Conservation (phyloP, 2,888 invertebrate genomes). For the Apamea monoglypha region DNA sequence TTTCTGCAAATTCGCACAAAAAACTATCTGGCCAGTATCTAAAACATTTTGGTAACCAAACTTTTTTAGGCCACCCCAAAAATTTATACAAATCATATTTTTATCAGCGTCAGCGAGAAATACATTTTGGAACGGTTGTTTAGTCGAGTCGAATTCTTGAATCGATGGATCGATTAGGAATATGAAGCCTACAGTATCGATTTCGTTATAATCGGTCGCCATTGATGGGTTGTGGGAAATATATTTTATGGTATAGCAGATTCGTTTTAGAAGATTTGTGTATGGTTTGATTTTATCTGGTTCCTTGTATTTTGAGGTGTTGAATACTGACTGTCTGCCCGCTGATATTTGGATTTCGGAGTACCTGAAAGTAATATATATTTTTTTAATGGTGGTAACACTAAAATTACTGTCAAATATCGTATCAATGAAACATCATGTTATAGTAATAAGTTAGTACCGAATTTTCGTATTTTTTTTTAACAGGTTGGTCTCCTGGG, state of each 20-base stretch:
- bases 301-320: slow-evolving; percentile 73
- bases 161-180: slow-evolving; percentile 89
- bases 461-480: too few species aligned
- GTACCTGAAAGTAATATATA: slow-evolving; percentile 77
- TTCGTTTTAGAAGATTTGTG: slow-evolving; percentile 75
- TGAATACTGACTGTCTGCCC: slow-evolving; percentile 87
- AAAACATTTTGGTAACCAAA: slow-evolving; percentile 90
- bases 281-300: slow-evolving; percentile 65
- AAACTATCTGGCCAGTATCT: slow-evolving; percentile 89
- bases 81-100: slow-evolving; percentile 89
- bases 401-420: neutral
- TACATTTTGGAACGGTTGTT: slow-evolving; percentile 88
- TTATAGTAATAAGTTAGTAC: too few species aligned
- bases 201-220: slow-evolving; percentile 91
- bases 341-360: slow-evolving; percentile 90
- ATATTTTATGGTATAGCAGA: slow-evolving; percentile 86
- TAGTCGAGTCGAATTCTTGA: slow-evolving; percentile 79
- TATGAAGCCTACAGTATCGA: slow-evolving; percentile 93
- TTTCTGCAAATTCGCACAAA: slow-evolving; percentile 92
- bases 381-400: neutral
- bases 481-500: too few species aligned
- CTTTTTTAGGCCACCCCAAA: slow-evolving; percentile 89
- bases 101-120: slow-evolving; percentile 90
- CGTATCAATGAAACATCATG: too few species aligned
- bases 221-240: slow-evolving; percentile 75